Conservation (phyloP, 2,797 vertebrate species). For the Pogonophryne albipinna region DNA sequence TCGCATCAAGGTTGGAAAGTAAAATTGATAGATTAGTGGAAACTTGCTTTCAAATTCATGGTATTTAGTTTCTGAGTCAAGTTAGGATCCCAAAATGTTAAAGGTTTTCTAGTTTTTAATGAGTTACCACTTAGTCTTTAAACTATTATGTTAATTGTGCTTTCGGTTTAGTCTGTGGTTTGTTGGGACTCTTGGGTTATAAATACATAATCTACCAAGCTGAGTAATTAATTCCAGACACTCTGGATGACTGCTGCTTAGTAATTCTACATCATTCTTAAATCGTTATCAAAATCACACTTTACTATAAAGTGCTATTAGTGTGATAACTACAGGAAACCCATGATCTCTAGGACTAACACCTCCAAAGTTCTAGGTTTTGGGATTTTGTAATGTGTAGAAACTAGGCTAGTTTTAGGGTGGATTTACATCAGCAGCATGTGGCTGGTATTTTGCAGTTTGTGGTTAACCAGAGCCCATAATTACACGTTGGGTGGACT, state of each 20-base stretch:
- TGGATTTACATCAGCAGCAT: conserved; percentile 32
- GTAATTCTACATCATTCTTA: neutral
- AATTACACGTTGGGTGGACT: conserved; percentile 34
- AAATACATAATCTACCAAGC: conserved; percentile 20
- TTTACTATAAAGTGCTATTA: neutral
- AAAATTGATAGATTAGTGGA: neutral
- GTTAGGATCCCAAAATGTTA: neutral
- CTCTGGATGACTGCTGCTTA: neutral
- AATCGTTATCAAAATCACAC: neutral
- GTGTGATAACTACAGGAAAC: neutral
- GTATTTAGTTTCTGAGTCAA: neutral
- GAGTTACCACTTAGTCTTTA: conserved; percentile 9
- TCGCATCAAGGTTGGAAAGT: neutral
- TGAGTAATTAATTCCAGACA: neutral
- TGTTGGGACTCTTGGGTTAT: conserved; percentile 21
- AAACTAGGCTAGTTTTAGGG: conserved; percentile 29
- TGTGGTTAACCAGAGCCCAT: conserved; percentile 57
- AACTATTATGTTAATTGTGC: conserved; percentile 13
- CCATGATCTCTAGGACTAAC: neutral
- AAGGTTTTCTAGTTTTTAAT: neutral
- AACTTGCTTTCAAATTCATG: neutral
- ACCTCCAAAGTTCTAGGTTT: neutral
- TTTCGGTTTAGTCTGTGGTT: conserved; percentile 26
- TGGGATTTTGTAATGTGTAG: conserved; percentile 7
- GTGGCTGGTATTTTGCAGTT: conserved; percentile 20